Evolutionary conservation across 2,888 invertebrate genomes (phyloP).

Genomic region (Acleris laterana): DNA sequence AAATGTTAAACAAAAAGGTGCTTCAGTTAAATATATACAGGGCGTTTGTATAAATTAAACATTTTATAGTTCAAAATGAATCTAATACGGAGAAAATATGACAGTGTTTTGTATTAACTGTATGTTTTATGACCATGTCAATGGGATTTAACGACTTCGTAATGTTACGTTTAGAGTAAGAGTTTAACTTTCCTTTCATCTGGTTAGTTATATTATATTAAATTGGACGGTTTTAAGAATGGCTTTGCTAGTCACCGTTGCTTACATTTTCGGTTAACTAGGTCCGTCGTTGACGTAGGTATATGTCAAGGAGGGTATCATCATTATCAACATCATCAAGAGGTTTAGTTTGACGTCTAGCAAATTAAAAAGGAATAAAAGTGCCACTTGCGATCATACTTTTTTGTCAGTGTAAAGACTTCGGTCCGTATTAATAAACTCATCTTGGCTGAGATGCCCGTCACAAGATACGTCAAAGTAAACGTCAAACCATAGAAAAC

Average conservation of each 20-base stretch:
- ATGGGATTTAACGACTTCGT: conserved; percentile 3
- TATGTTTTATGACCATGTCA: conserved; percentile 19
- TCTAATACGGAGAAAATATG: conserved; percentile 37
- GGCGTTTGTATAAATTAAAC: conserved; percentile 31
- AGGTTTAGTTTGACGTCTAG: neutral
- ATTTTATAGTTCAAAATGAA: conserved; percentile 41
- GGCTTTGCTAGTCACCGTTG: too few species aligned
- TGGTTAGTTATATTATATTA: neutral
- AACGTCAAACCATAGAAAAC: too few species aligned
- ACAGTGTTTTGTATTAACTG: conserved; percentile 28
- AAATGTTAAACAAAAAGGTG: conserved; percentile 8
- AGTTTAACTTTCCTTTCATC: neutral
- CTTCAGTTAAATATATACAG: neutral
- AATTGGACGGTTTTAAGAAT: too few species aligned
- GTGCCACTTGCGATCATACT: too few species aligned
- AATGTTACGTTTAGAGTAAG: neutral
- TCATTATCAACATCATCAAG: neutral
- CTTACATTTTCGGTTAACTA: too few species aligned
- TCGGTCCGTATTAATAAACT: too few species aligned
- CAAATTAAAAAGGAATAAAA: too few species aligned
- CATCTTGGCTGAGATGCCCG: too few species aligned
- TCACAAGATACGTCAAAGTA: too few species aligned
- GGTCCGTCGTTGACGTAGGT: too few species aligned
- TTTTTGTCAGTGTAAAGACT: too few species aligned
- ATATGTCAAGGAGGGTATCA: too few species aligned